Conservation (phyloP, 2,888 invertebrate genomes). For the Tethea ocularis region DNA sequence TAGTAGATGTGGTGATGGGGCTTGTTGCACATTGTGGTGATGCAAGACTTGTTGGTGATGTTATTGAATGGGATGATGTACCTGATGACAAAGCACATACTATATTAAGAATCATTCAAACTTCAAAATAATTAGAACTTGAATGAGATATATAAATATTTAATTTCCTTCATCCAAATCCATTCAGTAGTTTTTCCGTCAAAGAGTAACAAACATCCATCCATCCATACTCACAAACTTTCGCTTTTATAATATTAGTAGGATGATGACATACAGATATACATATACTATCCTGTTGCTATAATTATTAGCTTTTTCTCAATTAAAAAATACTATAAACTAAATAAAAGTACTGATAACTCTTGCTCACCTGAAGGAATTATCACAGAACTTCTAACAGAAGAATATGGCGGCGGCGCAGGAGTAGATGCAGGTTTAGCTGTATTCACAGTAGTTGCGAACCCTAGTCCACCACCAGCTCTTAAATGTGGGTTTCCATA, state of each 20-base stretch:
- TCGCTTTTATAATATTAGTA: too few relatives aligned
- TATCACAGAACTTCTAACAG: slow-evolving; percentile 74
- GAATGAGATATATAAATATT: too few relatives aligned
- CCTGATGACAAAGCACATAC: slow-evolving; percentile 43
- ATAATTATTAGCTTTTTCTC: too few relatives aligned
- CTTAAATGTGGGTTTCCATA: slow-evolving; percentile 95
- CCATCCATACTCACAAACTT: too few relatives aligned
- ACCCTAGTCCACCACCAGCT: slow-evolving; percentile 84
- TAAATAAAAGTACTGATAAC: not conserved
- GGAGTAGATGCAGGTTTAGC: slow-evolving; percentile 91
- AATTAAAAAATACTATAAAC: too few relatives aligned
- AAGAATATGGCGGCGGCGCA: slow-evolving; percentile 90
- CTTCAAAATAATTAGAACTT: too few relatives aligned
- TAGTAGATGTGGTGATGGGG: slow-evolving; percentile 76
- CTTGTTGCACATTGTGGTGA: slow-evolving; percentile 76
- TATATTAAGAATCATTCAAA: too few relatives aligned
- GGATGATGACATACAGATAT: too few relatives aligned
- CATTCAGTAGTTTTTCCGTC: too few relatives aligned
- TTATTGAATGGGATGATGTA: slow-evolving; percentile 76
- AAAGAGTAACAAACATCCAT: too few relatives aligned
- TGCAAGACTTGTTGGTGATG: slow-evolving; percentile 74
- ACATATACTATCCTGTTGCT: too few relatives aligned
- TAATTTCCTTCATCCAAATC: too few relatives aligned
- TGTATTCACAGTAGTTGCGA: slow-evolving; percentile 81
- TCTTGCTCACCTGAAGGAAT: slow-evolving; percentile 66